These are phyloP conservation scores for Drosophila sturtevanti DNA, from an alignment of 1,140 invertebrate genomes.

Conservation along the genomic window DNA sequence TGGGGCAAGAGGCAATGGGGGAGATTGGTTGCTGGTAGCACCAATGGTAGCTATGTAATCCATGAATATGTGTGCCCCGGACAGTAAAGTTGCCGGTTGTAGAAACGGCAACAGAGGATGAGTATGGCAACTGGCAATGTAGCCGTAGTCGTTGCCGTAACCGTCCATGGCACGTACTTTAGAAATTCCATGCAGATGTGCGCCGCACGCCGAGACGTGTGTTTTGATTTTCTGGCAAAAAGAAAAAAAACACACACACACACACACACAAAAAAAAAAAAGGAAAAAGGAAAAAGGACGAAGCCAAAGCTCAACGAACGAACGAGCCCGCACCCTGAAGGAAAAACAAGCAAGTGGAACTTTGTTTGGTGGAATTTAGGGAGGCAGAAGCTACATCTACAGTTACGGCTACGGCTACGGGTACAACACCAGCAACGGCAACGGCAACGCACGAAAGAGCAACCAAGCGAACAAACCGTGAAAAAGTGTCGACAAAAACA, in stretches of 20 bases:
- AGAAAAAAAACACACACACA: constrained; percentile 29
- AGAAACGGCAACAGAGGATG: constrained; percentile 51
- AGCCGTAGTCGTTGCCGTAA: constrained; percentile 43
- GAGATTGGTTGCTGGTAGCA: constrained; percentile 45
- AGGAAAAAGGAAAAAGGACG: constrained; percentile 13
- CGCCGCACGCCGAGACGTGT: constrained; percentile 79
- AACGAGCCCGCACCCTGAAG: constrained; percentile 35
- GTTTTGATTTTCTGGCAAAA: constrained; percentile 77
- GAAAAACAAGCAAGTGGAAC: constrained; percentile 50
- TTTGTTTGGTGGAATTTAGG: constrained; percentile 11
- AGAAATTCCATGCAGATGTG: constrained; percentile 81
- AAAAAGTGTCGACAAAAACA: constrained; percentile 81
- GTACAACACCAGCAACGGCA: constrained; percentile 32
- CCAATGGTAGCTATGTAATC: constrained; percentile 68
- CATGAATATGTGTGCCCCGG: constrained; percentile 59
- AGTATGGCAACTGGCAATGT: constrained; percentile 49
- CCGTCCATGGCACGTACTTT: constrained; percentile 76
- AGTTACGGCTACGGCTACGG: constrained; percentile 45
- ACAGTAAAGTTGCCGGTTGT: constrained; percentile 73
- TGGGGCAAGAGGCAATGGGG: not conserved
- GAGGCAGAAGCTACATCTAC: constrained; percentile 12
- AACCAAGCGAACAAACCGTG: constrained; percentile 78
- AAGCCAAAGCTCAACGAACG: constrained; percentile 71
- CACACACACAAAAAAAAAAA: not conserved
- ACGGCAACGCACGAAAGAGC: constrained; percentile 78